Percentiles rank a stretch among this genome's conserved stretches.
Conservation (phyloP, 2,113 vertebrate species). For the Emydocephalus ijimae region DNA sequence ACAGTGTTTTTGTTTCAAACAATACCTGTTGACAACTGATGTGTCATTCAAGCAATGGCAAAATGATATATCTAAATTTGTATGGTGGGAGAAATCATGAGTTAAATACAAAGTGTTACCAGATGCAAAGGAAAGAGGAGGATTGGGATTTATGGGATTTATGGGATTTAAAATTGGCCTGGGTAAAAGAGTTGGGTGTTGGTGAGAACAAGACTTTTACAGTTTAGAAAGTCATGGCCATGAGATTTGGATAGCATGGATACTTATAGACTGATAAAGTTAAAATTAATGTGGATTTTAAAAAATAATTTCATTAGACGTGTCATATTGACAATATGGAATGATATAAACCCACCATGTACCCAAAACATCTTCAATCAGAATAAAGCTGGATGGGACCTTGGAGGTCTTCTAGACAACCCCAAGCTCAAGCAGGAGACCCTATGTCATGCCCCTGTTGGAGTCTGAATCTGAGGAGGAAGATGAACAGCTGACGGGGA, state of each 20-base stretch:
- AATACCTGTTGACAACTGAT: neutral
- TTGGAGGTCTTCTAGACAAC: no score
- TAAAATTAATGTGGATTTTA: neutral
- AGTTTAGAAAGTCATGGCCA: neutral
- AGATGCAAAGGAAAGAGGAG: neutral
- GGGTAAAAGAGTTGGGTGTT: neutral
- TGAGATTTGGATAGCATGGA: neutral
- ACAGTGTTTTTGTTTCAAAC: neutral
- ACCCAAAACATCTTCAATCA: no score
- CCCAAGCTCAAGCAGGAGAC: no score
- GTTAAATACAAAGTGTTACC: neutral
- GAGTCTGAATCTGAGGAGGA: no score
- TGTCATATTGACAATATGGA: no score
- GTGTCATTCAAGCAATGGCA: neutral
- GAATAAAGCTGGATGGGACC: no score
- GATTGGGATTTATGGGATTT: neutral
- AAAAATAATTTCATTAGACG: neutral
- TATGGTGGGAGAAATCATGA: neutral
- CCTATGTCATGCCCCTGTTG: no score
- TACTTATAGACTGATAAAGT: neutral
- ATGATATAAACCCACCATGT: no score
- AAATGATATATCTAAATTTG: neutral
- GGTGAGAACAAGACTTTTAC: neutral
- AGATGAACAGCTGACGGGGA: no score
- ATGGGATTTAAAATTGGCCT: neutral